Base-by-base conservation (phyloP, 2,888 invertebrate species). In the Sesamia inferens region DNA sequence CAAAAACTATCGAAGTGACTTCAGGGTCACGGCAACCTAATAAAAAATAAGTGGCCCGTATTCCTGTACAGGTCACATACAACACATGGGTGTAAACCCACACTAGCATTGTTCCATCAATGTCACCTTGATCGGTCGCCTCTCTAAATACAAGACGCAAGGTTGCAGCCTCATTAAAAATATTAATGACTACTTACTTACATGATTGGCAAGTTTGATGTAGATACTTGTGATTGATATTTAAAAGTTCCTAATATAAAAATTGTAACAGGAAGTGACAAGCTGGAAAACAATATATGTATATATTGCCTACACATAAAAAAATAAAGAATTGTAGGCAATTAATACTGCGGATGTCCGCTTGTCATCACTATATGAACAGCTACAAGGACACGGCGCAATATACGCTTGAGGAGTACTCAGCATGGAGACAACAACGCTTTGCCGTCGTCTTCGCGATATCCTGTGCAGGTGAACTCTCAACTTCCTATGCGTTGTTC, bases 81-180 rank as follows among this genome's bases (percentile, higher is more conserved):
- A 74, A 82, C 81, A 79, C 77, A 81, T 79, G 79, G 70, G 81
- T 77, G 75, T 77, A 81, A 71, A 42, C 92, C 93, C 88, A 92
- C 93, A 88, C 87, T 42, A 44, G 79, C 79, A 91, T 91, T 91
- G 89, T 91, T 88, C 81, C 85, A 78, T 79, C 75, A 85, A 78
- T 88, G 88, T 90, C 88, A 79, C 91, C 90, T 91, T 92, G 91
- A 86, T 90, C 84, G 77, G 74, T 81, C 87, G 88, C 87, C 90
- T 91, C 89, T 90, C 91, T 88, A 88, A 82, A 87, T 85, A 85
- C 81, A 85, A 74, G 71, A 77, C 76, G 74, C 88, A 90, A 92
- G 90, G 91, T 84, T 85, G 68, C 58, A 74, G 81, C 71, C 81
- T 87, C 78, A 86, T 86, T 84, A 85, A 82, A 84, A 86, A 85